Base-by-base conservation (phyloP, 2,888 invertebrate species). In the Schizaphis graminum region DNA sequence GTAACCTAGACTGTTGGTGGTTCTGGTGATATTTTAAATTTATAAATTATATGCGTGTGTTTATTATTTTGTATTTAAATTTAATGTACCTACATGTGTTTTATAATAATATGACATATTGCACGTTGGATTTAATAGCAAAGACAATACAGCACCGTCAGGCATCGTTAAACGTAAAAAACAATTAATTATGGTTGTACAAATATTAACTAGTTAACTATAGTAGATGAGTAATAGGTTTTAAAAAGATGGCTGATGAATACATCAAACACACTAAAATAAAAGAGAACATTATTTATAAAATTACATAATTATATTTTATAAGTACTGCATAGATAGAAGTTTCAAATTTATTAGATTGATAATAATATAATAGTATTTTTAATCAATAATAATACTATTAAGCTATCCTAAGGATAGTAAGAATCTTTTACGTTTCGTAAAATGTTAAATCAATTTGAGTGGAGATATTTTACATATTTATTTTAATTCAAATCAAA, bases 61-160 rank as follows among this genome's bases (percentile, higher is more conserved):
- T 35, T 53, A 56, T 56, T 28, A 44, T 53, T 85, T 91, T 49
- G 47, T n/a, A 26, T 47, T 87, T 61, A 67, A 7, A 13, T 91
- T 35, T 13, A 49, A 49, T 53, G 35, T 49, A 10, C 24, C 21
- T 35, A 92, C 86, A 88, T 7, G 67, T 88, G 88, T 92, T 53
- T 53, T 88, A n/a, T 92, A 92, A 41, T 21, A 35, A 87, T 41
- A 11, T 67, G 92, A 88, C 28, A 24, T 67, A 87, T 61, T 87
- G 49, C 8, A 28, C 28, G 49, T 87, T 61, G 35, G 13, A 49
- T 87, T 92, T 47, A 35, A 92, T 35, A 49, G n/a, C 26, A 35
- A 61, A 92, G 61, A 85, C 26, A 57, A 57, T 84, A 57, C 0
- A 57, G 11, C 21, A n/a, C n/a, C 47, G 16, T 87, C 8, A 49